A percentile compares a stretch with the other conserved stretches of the same genome.
These are phyloP conservation scores for Aphaenogaster floridana DNA, from an alignment of 1,140 invertebrate genomes.

Conservation along the genomic window DNA sequence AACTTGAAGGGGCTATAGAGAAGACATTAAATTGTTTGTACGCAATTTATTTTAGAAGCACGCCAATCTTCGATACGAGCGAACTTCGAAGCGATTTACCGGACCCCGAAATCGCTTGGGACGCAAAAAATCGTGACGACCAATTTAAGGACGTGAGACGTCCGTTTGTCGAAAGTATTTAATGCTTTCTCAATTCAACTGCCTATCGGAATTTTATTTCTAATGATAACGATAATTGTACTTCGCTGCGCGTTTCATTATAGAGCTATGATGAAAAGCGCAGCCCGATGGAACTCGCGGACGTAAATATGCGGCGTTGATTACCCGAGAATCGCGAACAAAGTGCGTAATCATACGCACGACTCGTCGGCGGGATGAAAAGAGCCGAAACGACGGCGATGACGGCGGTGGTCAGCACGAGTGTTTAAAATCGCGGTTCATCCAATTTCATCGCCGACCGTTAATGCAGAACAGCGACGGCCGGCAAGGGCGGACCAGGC, in stretches of 20 bases:
- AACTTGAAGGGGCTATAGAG: background rate
- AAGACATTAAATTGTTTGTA: background rate
- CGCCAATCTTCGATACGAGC: background rate
- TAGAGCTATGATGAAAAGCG: constrained; percentile 1
- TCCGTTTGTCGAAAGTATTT: background rate
- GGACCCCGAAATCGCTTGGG: background rate
- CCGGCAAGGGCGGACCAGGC: constrained; percentile 19
- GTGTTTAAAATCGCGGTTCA: constrained; percentile 66
- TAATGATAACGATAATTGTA: constrained; percentile 16
- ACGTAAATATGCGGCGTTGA: constrained; percentile 33
- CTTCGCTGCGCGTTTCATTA: constrained; percentile 7
- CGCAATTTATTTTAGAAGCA: constrained; percentile 4
- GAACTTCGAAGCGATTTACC: background rate
- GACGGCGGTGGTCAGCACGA: background rate
- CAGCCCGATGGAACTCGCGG: background rate
- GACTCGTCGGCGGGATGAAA: constrained; percentile 34
- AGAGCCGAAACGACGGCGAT: constrained; percentile 32
- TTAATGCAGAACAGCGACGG: constrained; percentile 52
- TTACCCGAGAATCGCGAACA: constrained; percentile 44
- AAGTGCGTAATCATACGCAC: constrained; percentile 57
- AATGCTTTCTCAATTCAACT: background rate
- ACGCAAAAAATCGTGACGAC: background rate
- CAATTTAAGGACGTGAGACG: background rate
- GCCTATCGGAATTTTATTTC: background rate
- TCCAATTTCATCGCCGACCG: constrained; percentile 69